phyloP scores from a whole-genome alignment of 2,797 vertebrate genomes.

The Lindbergichthys nudifrons region DNA sequence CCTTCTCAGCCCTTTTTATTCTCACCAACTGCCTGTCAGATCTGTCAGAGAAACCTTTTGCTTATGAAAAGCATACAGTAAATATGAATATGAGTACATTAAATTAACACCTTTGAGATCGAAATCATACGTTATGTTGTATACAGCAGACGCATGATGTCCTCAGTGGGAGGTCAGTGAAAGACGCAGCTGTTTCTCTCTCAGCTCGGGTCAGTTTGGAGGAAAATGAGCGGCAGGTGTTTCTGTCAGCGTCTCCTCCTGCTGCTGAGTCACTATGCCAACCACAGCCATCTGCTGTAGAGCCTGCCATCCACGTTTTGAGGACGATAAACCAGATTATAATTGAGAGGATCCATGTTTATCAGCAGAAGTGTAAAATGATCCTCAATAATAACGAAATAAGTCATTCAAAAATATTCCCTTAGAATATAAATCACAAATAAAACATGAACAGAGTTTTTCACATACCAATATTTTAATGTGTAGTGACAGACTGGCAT shows the following conservation, averaged over 20 bases:
- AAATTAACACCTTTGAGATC: conserved; percentile 4
- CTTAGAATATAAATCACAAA: background rate
- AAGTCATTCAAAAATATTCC: background rate
- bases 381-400: background rate
- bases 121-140: no score
- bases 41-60: background rate
- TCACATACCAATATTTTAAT: background rate
- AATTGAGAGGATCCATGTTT: conserved; percentile 9
- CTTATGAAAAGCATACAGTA: background rate
- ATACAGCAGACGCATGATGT: background rate
- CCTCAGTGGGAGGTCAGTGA: conserved; percentile 28
- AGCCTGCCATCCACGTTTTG: conserved; percentile 32
- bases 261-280: conserved; percentile 47
- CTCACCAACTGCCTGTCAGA: background rate
- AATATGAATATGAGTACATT: background rate
- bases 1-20: conserved; percentile 4
- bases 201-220: conserved; percentile 32
- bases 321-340: conserved; percentile 31
- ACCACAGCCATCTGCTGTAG: conserved; percentile 52
- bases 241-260: conserved; percentile 33
- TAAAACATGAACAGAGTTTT: background rate
- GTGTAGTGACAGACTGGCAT: background rate
- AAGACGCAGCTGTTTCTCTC: conserved; percentile 15
- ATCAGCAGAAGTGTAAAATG: background rate
- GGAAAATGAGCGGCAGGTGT: conserved; percentile 58